Evolutionary conservation across 2,888 invertebrate species (phyloP).

Genomic region (Biston betularia): DNA sequence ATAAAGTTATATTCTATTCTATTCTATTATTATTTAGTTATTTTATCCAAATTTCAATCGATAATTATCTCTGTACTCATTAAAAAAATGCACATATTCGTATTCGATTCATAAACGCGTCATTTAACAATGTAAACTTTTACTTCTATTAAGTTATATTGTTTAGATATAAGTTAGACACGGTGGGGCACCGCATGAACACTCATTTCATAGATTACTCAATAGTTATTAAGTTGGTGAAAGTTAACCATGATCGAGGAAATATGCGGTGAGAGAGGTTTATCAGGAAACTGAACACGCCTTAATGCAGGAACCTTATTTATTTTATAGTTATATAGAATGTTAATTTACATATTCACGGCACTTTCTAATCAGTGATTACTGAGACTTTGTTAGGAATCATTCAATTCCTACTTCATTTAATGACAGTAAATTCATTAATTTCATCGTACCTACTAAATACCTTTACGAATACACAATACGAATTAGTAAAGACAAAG

Average conservation of each 20-base stretch:
- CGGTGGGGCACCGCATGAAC: background rate
- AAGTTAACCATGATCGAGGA: slow-evolving; percentile 19
- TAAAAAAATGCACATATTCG: too few relatives aligned
- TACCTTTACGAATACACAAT: too few relatives aligned
- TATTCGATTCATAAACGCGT: background rate
- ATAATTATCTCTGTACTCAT: too few relatives aligned
- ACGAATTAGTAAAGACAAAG: too few relatives aligned
- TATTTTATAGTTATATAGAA: background rate
- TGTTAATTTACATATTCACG: background rate
- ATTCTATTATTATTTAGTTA: too few relatives aligned
- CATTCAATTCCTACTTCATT: too few relatives aligned
- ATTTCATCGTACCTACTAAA: too few relatives aligned
- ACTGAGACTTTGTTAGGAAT: background rate
- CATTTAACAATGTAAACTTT: slow-evolving; percentile 1
- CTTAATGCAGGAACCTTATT: background rate
- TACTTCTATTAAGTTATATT: background rate
- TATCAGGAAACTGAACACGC: slow-evolving; percentile 14
- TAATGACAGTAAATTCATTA: too few relatives aligned
- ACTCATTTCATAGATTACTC: background rate
- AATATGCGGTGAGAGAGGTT: slow-evolving; percentile 16
- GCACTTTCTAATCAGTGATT: background rate
- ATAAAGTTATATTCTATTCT: too few relatives aligned
- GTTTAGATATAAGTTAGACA: background rate
- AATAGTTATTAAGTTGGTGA: slow-evolving; percentile 6
- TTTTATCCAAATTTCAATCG: too few relatives aligned